Conservation (phyloP, 2,888 invertebrate species). For the Aethes cnicana region DNA sequence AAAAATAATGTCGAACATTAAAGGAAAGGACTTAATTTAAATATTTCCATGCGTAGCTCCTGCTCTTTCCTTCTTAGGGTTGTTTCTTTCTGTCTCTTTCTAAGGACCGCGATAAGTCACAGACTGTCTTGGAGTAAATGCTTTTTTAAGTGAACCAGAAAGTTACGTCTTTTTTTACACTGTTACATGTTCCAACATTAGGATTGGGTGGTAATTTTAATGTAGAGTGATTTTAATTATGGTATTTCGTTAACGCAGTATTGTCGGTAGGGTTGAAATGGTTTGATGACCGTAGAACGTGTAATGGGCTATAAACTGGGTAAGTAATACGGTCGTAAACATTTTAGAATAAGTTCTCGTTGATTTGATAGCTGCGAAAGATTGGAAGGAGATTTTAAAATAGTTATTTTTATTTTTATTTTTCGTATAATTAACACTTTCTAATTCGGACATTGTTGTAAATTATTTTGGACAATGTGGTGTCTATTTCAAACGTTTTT, state of each 20-base stretch:
- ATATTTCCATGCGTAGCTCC: constrained; percentile 61
- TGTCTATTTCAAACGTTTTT: too few relatives aligned
- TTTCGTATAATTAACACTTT: too few relatives aligned
- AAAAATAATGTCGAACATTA: constrained; percentile 80
- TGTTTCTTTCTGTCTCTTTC: constrained; percentile 45
- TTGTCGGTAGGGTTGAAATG: constrained; percentile 5
- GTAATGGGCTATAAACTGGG: constrained; percentile 16
- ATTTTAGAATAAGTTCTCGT: background rate
- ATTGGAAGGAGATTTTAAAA: background rate
- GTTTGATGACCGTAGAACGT: constrained; percentile 1
- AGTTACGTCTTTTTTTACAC: constrained; percentile 50
- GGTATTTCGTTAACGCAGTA: constrained; percentile 17
- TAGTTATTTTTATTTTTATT: background rate
- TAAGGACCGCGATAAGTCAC: constrained; percentile 63
- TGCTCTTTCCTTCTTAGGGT: constrained; percentile 40
- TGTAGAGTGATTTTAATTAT: constrained; percentile 30
- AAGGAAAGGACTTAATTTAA: constrained; percentile 77
- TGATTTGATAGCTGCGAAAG: background rate
- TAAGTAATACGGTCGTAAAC: background rate
- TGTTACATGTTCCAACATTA: constrained; percentile 54
- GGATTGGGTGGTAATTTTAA: constrained; percentile 33
- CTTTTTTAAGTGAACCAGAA: constrained; percentile 72
- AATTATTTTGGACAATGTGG: too few relatives aligned
- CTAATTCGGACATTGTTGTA: too few relatives aligned
- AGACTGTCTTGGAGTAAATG: constrained; percentile 61